phyloP scores from a whole-genome alignment of 2,113 vertebrate species.

The Ondatra zibethicus region DNA sequence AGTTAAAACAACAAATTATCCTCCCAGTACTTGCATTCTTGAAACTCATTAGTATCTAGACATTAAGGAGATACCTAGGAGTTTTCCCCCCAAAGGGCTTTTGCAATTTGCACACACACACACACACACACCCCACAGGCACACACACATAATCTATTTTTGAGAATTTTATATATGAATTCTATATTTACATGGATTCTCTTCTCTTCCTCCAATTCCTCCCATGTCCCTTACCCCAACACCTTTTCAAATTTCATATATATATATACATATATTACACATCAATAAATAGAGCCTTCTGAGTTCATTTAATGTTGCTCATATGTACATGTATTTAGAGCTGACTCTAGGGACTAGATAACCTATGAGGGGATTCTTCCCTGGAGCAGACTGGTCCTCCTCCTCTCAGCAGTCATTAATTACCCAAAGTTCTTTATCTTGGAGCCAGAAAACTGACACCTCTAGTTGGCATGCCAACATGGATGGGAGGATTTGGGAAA shows the following conservation, averaged over 20 bases:
- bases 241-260: neutral
- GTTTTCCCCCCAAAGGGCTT: too few relatives aligned
- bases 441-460: neutral
- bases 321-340: too few relatives aligned
- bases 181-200: neutral
- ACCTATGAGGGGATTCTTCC: neutral
- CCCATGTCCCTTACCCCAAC: neutral
- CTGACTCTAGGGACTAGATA: neutral
- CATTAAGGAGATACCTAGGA: neutral
- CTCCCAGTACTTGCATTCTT: neutral
- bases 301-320: neutral
- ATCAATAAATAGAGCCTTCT: neutral
- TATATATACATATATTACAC: neutral
- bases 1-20: constrained; percentile 1
- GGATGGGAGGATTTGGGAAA: neutral
- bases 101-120: neutral
- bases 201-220: neutral
- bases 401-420: neutral
- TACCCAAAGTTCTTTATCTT: neutral
- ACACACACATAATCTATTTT: neutral
- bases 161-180: neutral
- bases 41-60: neutral
- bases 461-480: neutral
- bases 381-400: neutral
- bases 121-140: neutral